These are phyloP conservation scores for Chelmon rostratus DNA, from an alignment of 2,797 vertebrate species.

Conservation along the genomic window DNA sequence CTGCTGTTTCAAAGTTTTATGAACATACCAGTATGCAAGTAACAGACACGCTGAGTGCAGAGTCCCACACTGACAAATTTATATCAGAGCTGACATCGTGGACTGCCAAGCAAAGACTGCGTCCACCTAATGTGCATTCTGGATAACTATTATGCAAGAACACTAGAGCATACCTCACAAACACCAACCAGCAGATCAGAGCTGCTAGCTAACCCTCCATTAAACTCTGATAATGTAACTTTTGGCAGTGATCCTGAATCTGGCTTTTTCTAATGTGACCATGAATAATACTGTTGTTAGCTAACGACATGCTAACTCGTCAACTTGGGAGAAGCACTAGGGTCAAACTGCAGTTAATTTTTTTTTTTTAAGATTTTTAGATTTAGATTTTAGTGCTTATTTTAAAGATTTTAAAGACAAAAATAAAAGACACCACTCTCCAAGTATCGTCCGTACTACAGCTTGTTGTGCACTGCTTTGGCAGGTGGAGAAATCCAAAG, in stretches of 20 bases:
- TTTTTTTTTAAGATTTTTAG: too few relatives aligned
- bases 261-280: not conserved
- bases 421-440: not conserved
- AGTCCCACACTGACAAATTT: not conserved
- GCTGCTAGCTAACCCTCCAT: not conserved
- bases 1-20: slow-evolving; percentile 33
- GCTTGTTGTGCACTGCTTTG: not conserved
- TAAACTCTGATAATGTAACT: not conserved
- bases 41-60: not conserved
- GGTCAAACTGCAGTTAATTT: not conserved
- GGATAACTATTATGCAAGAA: not conserved
- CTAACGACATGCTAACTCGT: not conserved
- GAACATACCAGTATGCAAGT: slow-evolving; percentile 20
- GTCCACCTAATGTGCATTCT: not conserved
- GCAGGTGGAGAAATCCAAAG: not conserved
- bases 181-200: not conserved
- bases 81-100: slow-evolving; percentile 1
- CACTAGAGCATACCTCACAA: not conserved
- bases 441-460: not conserved
- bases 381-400: not conserved
- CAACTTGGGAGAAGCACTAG: not conserved
- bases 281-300: not conserved
- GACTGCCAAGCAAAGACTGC: not conserved
- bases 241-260: not conserved
- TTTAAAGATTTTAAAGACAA: not conserved